phyloP scores from a whole-genome alignment of 2,797 vertebrate species.

The Hafferia zeledoni region DNA sequence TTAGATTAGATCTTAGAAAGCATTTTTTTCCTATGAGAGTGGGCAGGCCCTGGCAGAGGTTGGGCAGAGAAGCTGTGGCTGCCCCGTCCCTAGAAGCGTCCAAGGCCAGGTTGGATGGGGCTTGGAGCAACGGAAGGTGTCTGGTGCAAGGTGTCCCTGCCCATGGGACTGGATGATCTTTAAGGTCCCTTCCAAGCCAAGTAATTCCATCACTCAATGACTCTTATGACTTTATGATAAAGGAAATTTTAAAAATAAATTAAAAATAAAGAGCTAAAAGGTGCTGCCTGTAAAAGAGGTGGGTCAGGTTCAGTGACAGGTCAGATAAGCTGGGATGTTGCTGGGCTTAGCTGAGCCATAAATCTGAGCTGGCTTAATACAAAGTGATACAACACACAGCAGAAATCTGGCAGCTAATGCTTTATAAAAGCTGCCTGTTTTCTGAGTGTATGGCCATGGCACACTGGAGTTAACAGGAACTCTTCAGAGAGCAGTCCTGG shows the following conservation, averaged over 20 bases:
- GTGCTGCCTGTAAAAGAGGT: not conserved
- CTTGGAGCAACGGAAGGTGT: not conserved
- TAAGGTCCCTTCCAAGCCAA: not conserved
- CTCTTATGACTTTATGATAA: not conserved
- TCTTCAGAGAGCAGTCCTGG: not conserved
- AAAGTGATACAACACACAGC: not conserved
- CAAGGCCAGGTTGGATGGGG: rapidly evolving
- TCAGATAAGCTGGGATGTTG: not conserved
- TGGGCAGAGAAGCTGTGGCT: not conserved
- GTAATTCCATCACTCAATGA: not conserved
- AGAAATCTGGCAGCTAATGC: not conserved
- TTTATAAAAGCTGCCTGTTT: not conserved
- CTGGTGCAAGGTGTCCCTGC: rapidly evolving
- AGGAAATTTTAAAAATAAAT: not conserved
- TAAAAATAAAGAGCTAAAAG: not conserved
- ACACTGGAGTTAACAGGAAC: not conserved
- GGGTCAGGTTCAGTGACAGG: not conserved
- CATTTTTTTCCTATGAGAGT: too few species aligned
- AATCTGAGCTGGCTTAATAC: not conserved
- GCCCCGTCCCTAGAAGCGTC: not conserved
- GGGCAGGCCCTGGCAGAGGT: rapidly evolving
- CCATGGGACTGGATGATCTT: not conserved
- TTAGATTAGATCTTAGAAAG: not conserved
- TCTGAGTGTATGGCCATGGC: not conserved
- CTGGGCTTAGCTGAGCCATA: not conserved